These are phyloP conservation scores for Aplochiton taeniatus DNA, from an alignment of 2,797 vertebrate species.

Conservation along the genomic window DNA sequence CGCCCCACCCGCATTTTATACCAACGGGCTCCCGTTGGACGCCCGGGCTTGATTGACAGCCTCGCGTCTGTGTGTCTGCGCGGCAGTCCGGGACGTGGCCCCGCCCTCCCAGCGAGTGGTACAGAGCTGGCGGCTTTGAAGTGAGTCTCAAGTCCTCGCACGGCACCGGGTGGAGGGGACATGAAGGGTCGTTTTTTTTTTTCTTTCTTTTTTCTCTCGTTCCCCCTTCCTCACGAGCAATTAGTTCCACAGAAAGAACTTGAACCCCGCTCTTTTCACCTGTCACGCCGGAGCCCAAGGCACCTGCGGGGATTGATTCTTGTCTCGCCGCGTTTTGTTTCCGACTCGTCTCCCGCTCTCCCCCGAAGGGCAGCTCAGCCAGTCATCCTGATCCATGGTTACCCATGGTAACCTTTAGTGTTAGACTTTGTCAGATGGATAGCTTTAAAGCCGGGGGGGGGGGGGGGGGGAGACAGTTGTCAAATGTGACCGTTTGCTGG, in stretches of 20 bases:
- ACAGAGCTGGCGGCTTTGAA: slow-evolving; percentile 17
- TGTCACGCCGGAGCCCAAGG: slow-evolving; percentile 22
- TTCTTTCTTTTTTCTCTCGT: too few species aligned
- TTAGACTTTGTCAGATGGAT: slow-evolving; percentile 1
- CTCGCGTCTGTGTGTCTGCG: not conserved
- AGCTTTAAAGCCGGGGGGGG: not conserved
- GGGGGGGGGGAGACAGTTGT: not conserved
- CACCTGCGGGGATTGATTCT: slow-evolving; percentile 29
- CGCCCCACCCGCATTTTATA: slow-evolving; percentile 39
- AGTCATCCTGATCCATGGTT: slow-evolving; percentile 32
- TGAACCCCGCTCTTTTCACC: not conserved
- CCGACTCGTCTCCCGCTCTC: not conserved
- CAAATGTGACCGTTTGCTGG: not conserved
- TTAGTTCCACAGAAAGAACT: slow-evolving; percentile 9
- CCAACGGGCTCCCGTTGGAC: slow-evolving; percentile 8
- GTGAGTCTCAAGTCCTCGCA: slow-evolving; percentile 36
- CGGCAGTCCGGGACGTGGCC: not conserved
- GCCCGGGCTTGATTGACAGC: slow-evolving; percentile 2
- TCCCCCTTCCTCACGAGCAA: slow-evolving; percentile 15
- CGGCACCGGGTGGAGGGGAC: slow-evolving; percentile 16
- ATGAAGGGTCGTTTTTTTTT: slow-evolving; percentile 11
- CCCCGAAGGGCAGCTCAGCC: not conserved
- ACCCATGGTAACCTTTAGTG: not conserved
- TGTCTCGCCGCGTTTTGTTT: not conserved
- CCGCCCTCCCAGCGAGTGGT: slow-evolving; percentile 2